Conservation (phyloP, 2,113 vertebrate genomes). For the Antennarius striatus region DNA sequence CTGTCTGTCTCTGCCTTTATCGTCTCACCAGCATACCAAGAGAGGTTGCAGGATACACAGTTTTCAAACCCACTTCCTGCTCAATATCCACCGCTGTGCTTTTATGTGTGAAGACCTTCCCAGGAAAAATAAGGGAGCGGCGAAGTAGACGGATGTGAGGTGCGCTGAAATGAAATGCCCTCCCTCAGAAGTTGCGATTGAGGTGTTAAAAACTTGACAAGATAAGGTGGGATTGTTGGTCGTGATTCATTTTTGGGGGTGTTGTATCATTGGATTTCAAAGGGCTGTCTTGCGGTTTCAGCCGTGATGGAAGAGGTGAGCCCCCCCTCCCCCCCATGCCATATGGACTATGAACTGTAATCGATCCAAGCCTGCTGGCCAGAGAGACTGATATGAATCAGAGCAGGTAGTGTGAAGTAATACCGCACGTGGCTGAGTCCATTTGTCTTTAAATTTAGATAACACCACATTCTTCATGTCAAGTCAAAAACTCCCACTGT, state of each 20-base stretch:
- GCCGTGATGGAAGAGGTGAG: conserved; percentile 68
- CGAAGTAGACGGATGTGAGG: conserved; percentile 49
- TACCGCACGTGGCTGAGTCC: conserved; percentile 29
- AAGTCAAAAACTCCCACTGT: conserved; percentile 18
- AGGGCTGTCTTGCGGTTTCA: conserved; percentile 52
- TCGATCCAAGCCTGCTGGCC: conserved; percentile 44
- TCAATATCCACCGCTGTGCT: conserved; percentile 50
- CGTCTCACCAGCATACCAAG: conserved; percentile 65
- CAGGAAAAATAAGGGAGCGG: conserved; percentile 70
- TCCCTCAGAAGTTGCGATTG: conserved; percentile 68
- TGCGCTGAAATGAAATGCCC: conserved; percentile 60
- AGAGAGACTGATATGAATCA: conserved; percentile 50
- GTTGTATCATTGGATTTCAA: conserved; percentile 69
- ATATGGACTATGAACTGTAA: conserved; percentile 26
- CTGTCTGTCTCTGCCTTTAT: conserved; percentile 73
- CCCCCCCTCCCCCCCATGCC: background rate
- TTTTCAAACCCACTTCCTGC: conserved; percentile 66
- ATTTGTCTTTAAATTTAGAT: conserved; percentile 58
- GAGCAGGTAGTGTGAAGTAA: conserved; percentile 44
- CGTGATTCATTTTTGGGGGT: conserved; percentile 34
- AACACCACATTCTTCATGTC: conserved; percentile 53
- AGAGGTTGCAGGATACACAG: conserved; percentile 47
- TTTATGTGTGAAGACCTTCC: conserved; percentile 64
- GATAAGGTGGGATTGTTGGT: conserved; percentile 70
- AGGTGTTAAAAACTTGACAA: conserved; percentile 71